Evolutionary conservation across 1,140 invertebrate species (phyloP), one percentile per base, ranked within the genome.

Genomic region (Drosophila bocqueti): DNA sequence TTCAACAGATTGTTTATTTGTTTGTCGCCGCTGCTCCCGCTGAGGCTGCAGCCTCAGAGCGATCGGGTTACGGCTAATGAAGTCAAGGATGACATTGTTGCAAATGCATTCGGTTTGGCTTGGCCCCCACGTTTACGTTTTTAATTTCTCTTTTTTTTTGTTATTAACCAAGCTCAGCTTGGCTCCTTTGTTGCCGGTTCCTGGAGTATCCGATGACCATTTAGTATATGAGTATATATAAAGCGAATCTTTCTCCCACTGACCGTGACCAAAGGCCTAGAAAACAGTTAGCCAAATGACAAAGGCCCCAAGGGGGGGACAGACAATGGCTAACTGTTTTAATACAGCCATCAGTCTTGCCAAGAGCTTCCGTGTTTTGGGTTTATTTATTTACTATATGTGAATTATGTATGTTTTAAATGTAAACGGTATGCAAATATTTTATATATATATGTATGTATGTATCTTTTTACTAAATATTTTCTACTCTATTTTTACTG

Each of bases 21-120:
- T 42, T 34, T 47, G 68, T 40, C 36, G 16, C 31, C 15, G 18
- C 24, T 64, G 62, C 38, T 54, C 64, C 64, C 50, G 50, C 68
- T 73, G 68, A 38, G 68, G 71, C 38, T 50, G 68, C 57, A 45
- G 69, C 71, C 71, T 73, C 69, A 60, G 61, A 43, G 73, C 49
- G 54, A 61, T 83, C 71, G 46, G 46, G 55, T 74, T 74, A 24
- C 71, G 52, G 68, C 71, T 82, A 90, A 90, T 79, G 86, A 90
- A 90, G 85, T 90, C 85, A 90, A 90, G 85, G 85, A 90, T 86
- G 83, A 74, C 79, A 90, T 85, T 86, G 86, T 82, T 57, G 85
- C 61, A 76, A 79, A 79, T 72, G 67, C 76, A 75, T 52, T 57
- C 36, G 58, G 26, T 57, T 73, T 34, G 16, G 26, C 67, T 61